Evolutionary conservation across 1,140 invertebrate species (phyloP).

Genomic region (Nasonia vitripennis): DNA sequence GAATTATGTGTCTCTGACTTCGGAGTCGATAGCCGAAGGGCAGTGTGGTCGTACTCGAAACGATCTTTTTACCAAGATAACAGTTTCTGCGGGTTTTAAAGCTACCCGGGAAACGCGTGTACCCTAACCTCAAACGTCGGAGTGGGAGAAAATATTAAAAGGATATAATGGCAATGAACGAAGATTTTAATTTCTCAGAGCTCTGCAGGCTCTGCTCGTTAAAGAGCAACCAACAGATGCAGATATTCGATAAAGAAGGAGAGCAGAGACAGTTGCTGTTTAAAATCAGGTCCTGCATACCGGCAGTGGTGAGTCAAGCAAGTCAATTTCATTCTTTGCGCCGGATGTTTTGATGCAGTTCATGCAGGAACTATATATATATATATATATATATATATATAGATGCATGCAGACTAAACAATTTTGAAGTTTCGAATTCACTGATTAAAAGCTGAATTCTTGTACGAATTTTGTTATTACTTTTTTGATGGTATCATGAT

Average conservation of each 20-base stretch:
- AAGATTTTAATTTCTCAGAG: constrained; percentile 82
- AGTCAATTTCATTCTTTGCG: not conserved
- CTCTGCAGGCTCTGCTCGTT: constrained; percentile 82
- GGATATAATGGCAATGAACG: constrained; percentile 77
- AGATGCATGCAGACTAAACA: too few relatives aligned
- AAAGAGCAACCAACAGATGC: constrained; percentile 78
- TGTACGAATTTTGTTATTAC: too few relatives aligned
- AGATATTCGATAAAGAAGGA: constrained; percentile 83
- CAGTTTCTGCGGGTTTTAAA: constrained; percentile 11
- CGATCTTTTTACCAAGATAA: not conserved
- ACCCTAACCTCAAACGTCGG: constrained; percentile 42
- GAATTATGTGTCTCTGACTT: constrained; percentile 10
- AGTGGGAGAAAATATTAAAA: not conserved
- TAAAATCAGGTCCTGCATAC: constrained; percentile 81
- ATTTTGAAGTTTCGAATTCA: too few relatives aligned
- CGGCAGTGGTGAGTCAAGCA: constrained; percentile 77
- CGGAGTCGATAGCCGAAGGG: not conserved
- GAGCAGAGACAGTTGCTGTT: constrained; percentile 82
- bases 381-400: not conserved
- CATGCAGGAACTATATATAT: not conserved
- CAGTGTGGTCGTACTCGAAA: not conserved
- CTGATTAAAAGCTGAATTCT: too few relatives aligned
- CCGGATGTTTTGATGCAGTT: constrained; percentile 42
- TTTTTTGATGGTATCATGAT: too few relatives aligned
- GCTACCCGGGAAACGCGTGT: constrained; percentile 30